Percentiles rank a stretch among this genome's conserved stretches.
Evolutionary conservation across 2,797 vertebrate species (phyloP).

Genomic region (Gobionotothen gibberifrons): DNA sequence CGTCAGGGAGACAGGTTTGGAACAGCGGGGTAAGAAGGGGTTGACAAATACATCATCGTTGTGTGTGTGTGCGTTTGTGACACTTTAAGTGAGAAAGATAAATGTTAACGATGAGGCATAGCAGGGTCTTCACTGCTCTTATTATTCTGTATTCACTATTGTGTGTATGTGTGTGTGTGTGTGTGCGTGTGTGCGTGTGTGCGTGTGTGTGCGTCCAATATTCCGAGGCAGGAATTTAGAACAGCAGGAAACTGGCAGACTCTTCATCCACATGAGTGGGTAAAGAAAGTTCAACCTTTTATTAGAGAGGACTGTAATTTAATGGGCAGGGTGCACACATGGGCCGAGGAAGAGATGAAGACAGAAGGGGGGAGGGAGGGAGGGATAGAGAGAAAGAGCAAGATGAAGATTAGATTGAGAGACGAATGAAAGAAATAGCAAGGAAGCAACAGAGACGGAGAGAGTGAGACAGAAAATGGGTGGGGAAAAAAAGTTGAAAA

Average conservation of each 20-base stretch:
- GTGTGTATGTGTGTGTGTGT: neutral
- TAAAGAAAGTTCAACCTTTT: conserved; percentile 91
- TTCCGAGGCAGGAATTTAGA: conserved; percentile 81
- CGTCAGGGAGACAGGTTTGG: conserved; percentile 79
- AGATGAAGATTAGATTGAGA: conserved; percentile 56
- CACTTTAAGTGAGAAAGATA: conserved; percentile 59
- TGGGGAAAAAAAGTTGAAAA: conserved; percentile 21
- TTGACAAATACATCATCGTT: conserved; percentile 72
- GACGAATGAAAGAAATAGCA: conserved; percentile 62
- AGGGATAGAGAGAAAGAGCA: conserved; percentile 14
- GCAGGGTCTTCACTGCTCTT: conserved; percentile 40
- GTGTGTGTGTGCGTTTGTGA: conserved; percentile 44
- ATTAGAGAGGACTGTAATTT: conserved; percentile 91
- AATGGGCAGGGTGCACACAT: conserved; percentile 87
- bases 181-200: neutral
- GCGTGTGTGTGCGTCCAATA: conserved; percentile 59
- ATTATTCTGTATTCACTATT: conserved; percentile 11
- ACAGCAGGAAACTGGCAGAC: conserved; percentile 86
- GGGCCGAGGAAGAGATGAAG: conserved; percentile 57
- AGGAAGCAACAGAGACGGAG: conserved; percentile 47
- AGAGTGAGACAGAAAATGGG: conserved; percentile 57
- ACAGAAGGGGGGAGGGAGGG: conserved; percentile 49
- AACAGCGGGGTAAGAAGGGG: conserved; percentile 69
- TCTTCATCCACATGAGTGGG: conserved; percentile 88
- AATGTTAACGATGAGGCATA: conserved; percentile 60